Evolutionary conservation across 2,797 vertebrate species (phyloP).

Genomic region (Graptemys geographica): DNA sequence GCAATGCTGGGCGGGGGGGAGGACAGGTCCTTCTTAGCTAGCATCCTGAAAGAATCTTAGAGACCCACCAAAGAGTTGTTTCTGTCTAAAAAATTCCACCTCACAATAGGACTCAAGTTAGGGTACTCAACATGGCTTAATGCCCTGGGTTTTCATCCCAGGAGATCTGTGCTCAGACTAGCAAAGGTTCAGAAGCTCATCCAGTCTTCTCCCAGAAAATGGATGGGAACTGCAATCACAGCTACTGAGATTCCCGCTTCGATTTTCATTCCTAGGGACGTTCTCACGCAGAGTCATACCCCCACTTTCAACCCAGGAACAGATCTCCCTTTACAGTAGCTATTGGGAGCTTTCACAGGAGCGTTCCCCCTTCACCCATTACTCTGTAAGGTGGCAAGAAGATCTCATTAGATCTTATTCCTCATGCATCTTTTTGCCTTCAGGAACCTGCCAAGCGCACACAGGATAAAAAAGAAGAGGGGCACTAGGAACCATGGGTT

Average conservation of each 20-base stretch:
- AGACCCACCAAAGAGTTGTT: not conserved
- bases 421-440: not conserved
- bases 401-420: fast-evolving
- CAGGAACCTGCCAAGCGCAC: not conserved
- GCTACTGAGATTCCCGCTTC: not conserved
- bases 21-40: not conserved
- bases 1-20: not conserved
- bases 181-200: not conserved
- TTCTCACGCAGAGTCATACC: not conserved
- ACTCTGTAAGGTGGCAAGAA: fast-evolving
- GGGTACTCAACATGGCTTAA: not conserved
- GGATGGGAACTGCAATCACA: not conserved
- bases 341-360: not conserved
- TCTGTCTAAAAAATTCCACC: not conserved
- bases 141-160: not conserved
- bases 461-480: not conserved
- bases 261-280: not conserved
- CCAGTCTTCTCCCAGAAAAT: not conserved
- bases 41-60: not conserved
- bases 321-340: not conserved
- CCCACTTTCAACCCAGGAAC: fast-evolving
- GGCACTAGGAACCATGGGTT: not conserved
- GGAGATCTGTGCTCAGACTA: not conserved
- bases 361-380: not conserved
- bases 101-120: not conserved